These are phyloP conservation scores for Artibeus lituratus DNA, from an alignment of 2,797 vertebrate species.

Conservation along the genomic window DNA sequence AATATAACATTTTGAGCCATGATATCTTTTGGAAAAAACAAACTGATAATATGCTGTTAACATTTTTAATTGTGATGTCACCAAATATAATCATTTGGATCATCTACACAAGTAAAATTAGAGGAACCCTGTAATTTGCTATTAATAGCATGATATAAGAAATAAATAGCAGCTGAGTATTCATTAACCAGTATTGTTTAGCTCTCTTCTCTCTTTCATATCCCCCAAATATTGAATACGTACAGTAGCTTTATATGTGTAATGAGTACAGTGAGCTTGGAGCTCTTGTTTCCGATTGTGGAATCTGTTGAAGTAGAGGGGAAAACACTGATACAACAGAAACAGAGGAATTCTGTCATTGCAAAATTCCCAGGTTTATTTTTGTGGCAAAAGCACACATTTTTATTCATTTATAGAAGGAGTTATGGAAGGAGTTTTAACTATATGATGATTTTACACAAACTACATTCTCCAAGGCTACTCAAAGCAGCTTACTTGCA, in stretches of 20 bases:
- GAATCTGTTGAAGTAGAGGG: background rate
- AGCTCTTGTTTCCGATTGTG: background rate
- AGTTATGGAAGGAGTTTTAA: background rate
- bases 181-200: background rate
- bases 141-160: background rate
- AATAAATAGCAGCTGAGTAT: background rate
- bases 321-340: conserved; percentile 19
- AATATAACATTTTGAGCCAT: conserved; percentile 39
- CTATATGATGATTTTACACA: conserved; percentile 51
- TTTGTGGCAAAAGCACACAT: background rate
- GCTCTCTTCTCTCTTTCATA: conserved; percentile 18
- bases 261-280: background rate
- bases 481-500: conserved; percentile 55
- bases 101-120: conserved; percentile 13
- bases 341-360: background rate
- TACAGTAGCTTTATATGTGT: background rate
- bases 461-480: conserved; percentile 44
- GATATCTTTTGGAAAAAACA: conserved; percentile 68
- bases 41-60: conserved; percentile 53
- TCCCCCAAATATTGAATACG: background rate
- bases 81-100: conserved; percentile 9
- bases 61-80: conserved; percentile 51
- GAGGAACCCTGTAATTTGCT: background rate
- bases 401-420: conserved; percentile 23
- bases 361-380: conserved; percentile 20